Conservation (phyloP, 2,888 invertebrate genomes). For the Pseudeuparius sepicola region DNA sequence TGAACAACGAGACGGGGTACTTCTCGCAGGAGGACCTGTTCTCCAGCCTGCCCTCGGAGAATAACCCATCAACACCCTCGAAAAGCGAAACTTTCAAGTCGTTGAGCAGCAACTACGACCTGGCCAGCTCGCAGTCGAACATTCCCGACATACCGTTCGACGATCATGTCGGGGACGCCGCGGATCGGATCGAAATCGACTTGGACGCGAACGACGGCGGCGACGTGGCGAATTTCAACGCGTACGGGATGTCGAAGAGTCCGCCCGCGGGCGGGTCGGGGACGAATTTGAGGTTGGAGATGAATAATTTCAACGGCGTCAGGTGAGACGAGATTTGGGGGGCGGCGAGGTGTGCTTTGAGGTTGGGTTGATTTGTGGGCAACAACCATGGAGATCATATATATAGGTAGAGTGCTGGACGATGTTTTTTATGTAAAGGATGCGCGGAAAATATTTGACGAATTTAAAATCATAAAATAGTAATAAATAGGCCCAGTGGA, state of each 20-base stretch:
- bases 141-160: slow-evolving; percentile 32
- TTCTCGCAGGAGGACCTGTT: slow-evolving; percentile 29
- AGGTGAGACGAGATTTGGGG: slow-evolving; percentile 32
- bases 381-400: too few species aligned
- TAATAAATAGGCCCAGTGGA: too few species aligned
- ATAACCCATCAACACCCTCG: slow-evolving; percentile 22
- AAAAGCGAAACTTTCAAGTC: slow-evolving; percentile 30
- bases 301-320: slow-evolving; percentile 32
- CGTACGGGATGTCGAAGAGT: slow-evolving; percentile 25
- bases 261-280: slow-evolving; percentile 20
- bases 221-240: slow-evolving; percentile 28
- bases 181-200: background rate
- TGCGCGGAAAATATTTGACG: too few species aligned
- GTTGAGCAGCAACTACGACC: slow-evolving; percentile 28
- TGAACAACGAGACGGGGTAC: slow-evolving; percentile 21
- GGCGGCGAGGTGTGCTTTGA: too few species aligned
- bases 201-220: slow-evolving; percentile 11
- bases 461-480: too few species aligned
- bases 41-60: slow-evolving; percentile 28
- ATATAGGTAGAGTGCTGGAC: too few species aligned
- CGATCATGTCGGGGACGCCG: slow-evolving; percentile 27
- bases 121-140: slow-evolving; percentile 29
- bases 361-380: too few species aligned
- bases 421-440: too few species aligned
- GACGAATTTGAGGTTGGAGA: slow-evolving; percentile 27